A percentile compares a stretch with the other conserved stretches of the same genome.
These are phyloP conservation scores for Cylas formicarius DNA, from an alignment of 1,140 invertebrate species.

Conservation along the genomic window DNA sequence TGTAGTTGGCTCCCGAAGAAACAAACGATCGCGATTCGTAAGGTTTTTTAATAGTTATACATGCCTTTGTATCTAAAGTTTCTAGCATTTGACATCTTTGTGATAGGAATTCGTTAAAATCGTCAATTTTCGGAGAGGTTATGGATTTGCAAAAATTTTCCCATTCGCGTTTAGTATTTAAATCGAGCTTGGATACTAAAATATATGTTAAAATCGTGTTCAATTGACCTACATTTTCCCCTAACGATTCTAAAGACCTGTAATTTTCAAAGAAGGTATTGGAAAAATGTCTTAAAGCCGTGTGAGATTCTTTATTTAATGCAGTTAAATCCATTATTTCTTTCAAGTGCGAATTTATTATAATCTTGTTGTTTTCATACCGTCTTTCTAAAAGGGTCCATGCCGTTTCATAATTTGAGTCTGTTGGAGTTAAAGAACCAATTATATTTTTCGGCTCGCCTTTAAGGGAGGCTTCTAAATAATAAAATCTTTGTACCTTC, in stretches of 20 bases:
- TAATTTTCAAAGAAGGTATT: slow-evolving; percentile 7
- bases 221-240: slow-evolving; percentile 7
- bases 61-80: slow-evolving; percentile 8
- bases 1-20: too few species aligned
- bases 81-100: slow-evolving; percentile 15
- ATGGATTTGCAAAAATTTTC: slow-evolving; percentile 5
- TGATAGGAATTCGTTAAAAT: slow-evolving; percentile 9
- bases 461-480: slow-evolving; percentile 25
- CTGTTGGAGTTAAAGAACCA: slow-evolving; percentile 5
- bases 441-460: slow-evolving; percentile 26
- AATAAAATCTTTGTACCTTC: slow-evolving; percentile 30
- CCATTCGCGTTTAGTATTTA: slow-evolving; percentile 4
- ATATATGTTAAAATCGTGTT: slow-evolving; percentile 13
- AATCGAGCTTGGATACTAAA: slow-evolving; percentile 3
- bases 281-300: slow-evolving; percentile 8
- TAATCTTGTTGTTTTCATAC: slow-evolving; percentile 12
- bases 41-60: slow-evolving; percentile 1
- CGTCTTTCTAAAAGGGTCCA: slow-evolving; percentile 11
- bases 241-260: slow-evolving; percentile 6
- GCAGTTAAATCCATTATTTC: slow-evolving; percentile 2
- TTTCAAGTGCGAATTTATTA: slow-evolving; percentile 15
- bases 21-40: neutral
- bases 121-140: slow-evolving; percentile 3
- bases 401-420: slow-evolving; percentile 10
- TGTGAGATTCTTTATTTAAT: slow-evolving; percentile 10